These are phyloP conservation scores for Megamerina dolium DNA, from an alignment of 2,888 invertebrate species.

Conservation along the genomic window DNA sequence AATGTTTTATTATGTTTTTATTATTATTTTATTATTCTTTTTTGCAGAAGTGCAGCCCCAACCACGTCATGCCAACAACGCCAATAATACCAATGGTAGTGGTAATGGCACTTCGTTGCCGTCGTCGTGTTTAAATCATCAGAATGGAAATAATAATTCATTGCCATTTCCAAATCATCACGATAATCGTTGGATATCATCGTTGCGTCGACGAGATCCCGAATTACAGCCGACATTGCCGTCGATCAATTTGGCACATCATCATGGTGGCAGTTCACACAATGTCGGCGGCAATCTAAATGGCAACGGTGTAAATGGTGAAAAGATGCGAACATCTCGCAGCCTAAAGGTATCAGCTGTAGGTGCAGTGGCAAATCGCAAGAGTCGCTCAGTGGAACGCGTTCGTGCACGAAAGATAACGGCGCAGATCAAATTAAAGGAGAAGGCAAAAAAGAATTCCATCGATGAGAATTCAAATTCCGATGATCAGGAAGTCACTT, in stretches of 20 bases:
- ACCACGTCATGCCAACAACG: too few relatives aligned
- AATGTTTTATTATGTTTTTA: not conserved
- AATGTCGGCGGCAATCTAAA: constrained; percentile 47
- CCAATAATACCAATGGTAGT: constrained; percentile 28
- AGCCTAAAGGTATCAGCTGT: constrained; percentile 34
- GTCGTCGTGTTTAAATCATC: not conserved
- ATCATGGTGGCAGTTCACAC: constrained; percentile 44
- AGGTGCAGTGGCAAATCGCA: constrained; percentile 41
- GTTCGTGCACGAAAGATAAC: constrained; percentile 48
- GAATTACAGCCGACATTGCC: constrained; percentile 62
- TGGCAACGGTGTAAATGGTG: constrained; percentile 34
- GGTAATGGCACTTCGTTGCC: constrained; percentile 2
- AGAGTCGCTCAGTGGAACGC: constrained; percentile 48
- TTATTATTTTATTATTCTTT: constrained; percentile 9
- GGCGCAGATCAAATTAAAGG: constrained; percentile 49
- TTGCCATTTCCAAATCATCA: constrained; percentile 47
- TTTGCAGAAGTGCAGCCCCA: constrained; percentile 49
- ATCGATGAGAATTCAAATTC: constrained; percentile 50
- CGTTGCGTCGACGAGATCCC: constrained; percentile 60
- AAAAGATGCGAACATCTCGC: constrained; percentile 31
- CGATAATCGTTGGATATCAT: constrained; percentile 63
- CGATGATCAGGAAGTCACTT: constrained; percentile 50
- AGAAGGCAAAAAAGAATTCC: constrained; percentile 46
- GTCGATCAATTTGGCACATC: constrained; percentile 52
- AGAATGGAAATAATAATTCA: constrained; percentile 20